Evolutionary conservation across 35 echinoderm and acorn worm genomes (phyloP).

Genomic region (Lytechinus variegatus): DNA sequence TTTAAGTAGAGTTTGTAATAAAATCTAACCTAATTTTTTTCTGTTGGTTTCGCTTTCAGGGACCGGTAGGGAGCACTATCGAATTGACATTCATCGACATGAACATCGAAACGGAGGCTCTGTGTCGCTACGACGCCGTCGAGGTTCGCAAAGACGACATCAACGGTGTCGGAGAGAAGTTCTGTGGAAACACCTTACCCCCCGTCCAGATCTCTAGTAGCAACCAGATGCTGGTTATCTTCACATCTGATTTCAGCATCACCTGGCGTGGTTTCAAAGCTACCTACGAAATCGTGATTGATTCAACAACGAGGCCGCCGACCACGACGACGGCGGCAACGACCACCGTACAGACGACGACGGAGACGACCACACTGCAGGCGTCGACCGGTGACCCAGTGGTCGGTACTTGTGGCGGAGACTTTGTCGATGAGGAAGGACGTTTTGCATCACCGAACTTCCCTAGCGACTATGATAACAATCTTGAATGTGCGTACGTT

Average conservation of each 20-base stretch:
- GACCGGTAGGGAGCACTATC: constrained; percentile 23
- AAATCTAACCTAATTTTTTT: not conserved
- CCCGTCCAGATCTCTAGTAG: not conserved
- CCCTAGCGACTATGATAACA: constrained; percentile 24
- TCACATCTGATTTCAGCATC: constrained; percentile 49
- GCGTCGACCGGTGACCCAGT: not conserved
- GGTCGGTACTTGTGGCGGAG: constrained; percentile 36
- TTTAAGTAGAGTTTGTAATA: too few species aligned
- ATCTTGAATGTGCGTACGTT: constrained; percentile 13
- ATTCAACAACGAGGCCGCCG: not conserved
- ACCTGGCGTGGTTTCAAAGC: constrained; percentile 46
- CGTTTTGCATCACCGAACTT: constrained; percentile 42
- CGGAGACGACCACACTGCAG: too few species aligned
- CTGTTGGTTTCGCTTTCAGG: not conserved
- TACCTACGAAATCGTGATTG: constrained; percentile 37
- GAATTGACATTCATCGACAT: constrained; percentile 41
- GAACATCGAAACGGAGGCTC: not conserved
- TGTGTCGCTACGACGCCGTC: constrained; percentile 43
- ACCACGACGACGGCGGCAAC: not conserved
- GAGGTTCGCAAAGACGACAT: constrained; percentile 30
- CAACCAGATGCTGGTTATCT: constrained; percentile 49
- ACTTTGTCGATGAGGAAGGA: not conserved
- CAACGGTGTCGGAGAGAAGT: constrained; percentile 31
- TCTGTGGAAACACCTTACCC: constrained; percentile 44
- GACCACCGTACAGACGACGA: not conserved